A percentile compares a stretch with the other conserved stretches of the same genome.
phyloP scores from a whole-genome alignment of 2,888 invertebrate genomes.

The Xestia sexstrigata region DNA sequence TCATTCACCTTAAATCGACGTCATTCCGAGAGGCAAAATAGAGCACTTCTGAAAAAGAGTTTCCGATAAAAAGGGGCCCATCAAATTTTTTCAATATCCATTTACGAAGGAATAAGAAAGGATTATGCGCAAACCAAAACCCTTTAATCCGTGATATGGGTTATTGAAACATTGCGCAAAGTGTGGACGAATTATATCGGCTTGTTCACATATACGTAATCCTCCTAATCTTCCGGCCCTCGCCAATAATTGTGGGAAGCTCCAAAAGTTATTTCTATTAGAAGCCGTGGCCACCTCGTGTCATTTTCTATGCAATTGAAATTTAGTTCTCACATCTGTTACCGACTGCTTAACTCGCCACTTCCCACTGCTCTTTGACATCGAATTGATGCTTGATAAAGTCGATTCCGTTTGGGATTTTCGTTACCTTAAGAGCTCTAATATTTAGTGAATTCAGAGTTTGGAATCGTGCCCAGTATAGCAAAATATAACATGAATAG shows the following conservation, averaged over 20 bases:
- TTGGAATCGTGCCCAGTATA: constrained; percentile 47
- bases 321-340: constrained; percentile 58
- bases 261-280: constrained; percentile 68
- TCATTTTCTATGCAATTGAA: constrained; percentile 60
- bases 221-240: constrained; percentile 69
- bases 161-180: constrained; percentile 83
- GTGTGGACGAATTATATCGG: constrained; percentile 79
- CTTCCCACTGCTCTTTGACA: constrained; percentile 55
- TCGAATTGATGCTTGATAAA: constrained; percentile 55
- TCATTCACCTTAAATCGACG: constrained; percentile 90
- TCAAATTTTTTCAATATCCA: constrained; percentile 89
- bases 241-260: constrained; percentile 70
- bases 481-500: constrained; percentile 53
- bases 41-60: constrained; percentile 87
- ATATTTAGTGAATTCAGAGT: constrained; percentile 51
- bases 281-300: constrained; percentile 46
- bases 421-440: constrained; percentile 48
- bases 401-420: constrained; percentile 37
- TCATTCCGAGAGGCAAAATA: constrained; percentile 88
- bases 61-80: constrained; percentile 86
- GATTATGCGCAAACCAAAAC: constrained; percentile 86
- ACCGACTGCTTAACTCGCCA: constrained; percentile 39
- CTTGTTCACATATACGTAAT: constrained; percentile 71
- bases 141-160: constrained; percentile 86
- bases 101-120: constrained; percentile 87